Evolutionary conservation across 1,140 invertebrate species (phyloP), one percentile per base, ranked within the genome.

Genomic region (Chelonus insularis): DNA sequence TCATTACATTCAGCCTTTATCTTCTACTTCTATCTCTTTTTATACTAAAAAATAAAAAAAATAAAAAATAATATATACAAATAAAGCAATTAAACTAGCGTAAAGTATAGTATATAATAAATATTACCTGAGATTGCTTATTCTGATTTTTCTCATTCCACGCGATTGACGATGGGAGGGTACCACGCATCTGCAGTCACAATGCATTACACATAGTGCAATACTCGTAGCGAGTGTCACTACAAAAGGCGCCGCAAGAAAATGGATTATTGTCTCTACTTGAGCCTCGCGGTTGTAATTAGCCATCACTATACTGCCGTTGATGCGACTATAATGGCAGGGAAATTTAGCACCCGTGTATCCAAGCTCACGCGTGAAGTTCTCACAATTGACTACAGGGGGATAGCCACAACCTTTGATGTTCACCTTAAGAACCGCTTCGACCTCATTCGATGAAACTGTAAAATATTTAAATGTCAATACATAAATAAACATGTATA

Each of bases 391-490:
- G n/a, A 94, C 90, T 18, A 82, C 84, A 14, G 93, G 93, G 45
- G 93, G 93, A 77, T 94, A 95, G n/a, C 92, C 93, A 77, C 93
- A 95, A 4, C 91, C 92, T 76, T 91, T 91, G 72, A 91, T 90
- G 78, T 92, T 92, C 54, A 91, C 88, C 57, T 90, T 78, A 4
- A 92, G 82, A 14, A 89, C 85, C 11, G 88, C 89, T 68, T 91
- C 87, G 54, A 84, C 83, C 37, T 75, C 68, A 36, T 70, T 72
- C 11, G 70, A 68, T 54, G 70, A 62, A 56, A 67, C 68, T 67
- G 66, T 65, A 66, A 65, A 43, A 41, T 21, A 50, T 36, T 58
- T 57, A 64, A 67, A 45, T 7, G n/a, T n/a, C n/a, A 37, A 37
- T 29, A 29, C 25, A 29, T 29, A 29, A 29, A 29, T n/a, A n/a